A percentile compares a stretch with the other conserved stretches of the same genome.
These are phyloP conservation scores for Rhogogaster chlorosoma DNA, from an alignment of 2,888 invertebrate genomes.

Conservation along the genomic window DNA sequence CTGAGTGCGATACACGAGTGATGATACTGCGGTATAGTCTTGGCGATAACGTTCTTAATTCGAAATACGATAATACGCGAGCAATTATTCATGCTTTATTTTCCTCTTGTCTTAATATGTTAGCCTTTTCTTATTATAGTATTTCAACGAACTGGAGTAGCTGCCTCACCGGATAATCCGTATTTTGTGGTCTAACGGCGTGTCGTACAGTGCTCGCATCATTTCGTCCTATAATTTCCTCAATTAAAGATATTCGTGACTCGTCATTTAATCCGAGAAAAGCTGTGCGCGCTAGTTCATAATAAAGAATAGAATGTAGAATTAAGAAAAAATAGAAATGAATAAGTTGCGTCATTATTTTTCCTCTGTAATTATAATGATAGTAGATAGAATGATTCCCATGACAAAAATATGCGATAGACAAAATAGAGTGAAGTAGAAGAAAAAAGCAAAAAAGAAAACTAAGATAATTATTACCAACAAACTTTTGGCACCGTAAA, in stretches of 20 bases:
- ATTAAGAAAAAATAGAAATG: neutral
- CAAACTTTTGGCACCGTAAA: neutral
- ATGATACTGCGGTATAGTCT: neutral
- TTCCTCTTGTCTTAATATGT: neutral
- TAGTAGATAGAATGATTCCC: neutral
- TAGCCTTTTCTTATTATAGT: neutral
- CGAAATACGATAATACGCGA: neutral
- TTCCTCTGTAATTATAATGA: too few relatives aligned
- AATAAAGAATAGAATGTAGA: neutral
- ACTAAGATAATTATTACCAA: neutral
- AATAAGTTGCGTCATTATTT: neutral
- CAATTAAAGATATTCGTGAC: neutral
- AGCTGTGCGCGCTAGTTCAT: neutral
- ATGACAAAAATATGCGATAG: neutral
- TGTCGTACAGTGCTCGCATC: neutral
- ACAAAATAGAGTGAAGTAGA: neutral
- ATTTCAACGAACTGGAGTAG: neutral
- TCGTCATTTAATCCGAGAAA: neutral
- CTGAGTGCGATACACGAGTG: neutral
- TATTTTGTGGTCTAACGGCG: neutral
- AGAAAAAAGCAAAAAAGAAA: neutral
- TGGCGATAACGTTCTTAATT: neutral
- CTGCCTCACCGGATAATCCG: neutral
- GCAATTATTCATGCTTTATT: neutral
- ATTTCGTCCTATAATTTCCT: constrained; percentile 4